Percentiles rank a stretch among this genome's conserved stretches.
phyloP scores from a whole-genome alignment of 2,888 invertebrate species.

The Morpho deidamia region DNA sequence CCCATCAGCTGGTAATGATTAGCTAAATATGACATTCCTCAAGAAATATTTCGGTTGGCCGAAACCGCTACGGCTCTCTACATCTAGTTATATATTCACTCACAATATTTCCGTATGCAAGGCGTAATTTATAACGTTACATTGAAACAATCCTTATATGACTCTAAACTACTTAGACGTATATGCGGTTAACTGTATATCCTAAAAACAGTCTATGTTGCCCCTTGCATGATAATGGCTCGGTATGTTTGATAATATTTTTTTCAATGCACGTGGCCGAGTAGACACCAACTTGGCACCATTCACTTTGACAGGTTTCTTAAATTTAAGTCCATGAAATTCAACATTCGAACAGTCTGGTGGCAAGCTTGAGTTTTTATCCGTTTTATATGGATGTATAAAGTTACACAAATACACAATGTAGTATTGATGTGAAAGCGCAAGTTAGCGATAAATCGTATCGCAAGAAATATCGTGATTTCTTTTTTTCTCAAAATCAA shows the following conservation, averaged over 20 bases:
- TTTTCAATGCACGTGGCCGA: constrained; percentile 20
- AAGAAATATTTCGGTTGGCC: not conserved
- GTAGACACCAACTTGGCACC: constrained; percentile 22
- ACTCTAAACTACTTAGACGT: constrained; percentile 24
- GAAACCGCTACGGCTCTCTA: not conserved
- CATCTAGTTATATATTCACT: not conserved
- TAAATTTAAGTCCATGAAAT: constrained; percentile 32
- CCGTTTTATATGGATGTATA: constrained; percentile 8
- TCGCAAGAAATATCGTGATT: too few species aligned
- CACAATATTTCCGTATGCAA: constrained; percentile 19
- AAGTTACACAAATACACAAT: not conserved
- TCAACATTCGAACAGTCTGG: constrained; percentile 26
- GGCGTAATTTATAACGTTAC: constrained; percentile 12
- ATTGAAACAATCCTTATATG: constrained; percentile 17
- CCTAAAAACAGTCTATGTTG: constrained; percentile 32
- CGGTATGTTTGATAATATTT: constrained; percentile 24
- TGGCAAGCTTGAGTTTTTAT: constrained; percentile 14
- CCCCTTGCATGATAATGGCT: constrained; percentile 28
- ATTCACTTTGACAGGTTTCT: constrained; percentile 33
- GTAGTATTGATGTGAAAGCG: not conserved
- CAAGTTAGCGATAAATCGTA: too few species aligned
- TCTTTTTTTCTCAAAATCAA: too few species aligned
- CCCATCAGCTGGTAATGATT: constrained; percentile 14
- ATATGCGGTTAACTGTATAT: constrained; percentile 41
- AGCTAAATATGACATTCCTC: constrained; percentile 9